Percentiles rank a stretch among this genome's conserved stretches.
Evolutionary conservation across 2,113 vertebrate genomes (phyloP).

Genomic region (Monopterus albus): DNA sequence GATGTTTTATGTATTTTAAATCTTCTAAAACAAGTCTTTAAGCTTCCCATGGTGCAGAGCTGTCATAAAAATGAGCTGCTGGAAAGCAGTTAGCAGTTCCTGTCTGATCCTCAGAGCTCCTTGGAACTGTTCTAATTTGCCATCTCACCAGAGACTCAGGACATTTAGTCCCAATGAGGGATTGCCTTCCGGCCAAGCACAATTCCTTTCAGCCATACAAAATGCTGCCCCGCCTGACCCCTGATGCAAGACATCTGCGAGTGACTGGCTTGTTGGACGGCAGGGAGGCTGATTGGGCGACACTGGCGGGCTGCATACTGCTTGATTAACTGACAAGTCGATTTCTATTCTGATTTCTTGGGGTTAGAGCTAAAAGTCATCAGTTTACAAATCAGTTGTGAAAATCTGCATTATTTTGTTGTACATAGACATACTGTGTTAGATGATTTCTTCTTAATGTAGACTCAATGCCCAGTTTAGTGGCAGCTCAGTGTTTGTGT

Average conservation of each 20-base stretch:
- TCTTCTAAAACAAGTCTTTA: conserved; percentile 6
- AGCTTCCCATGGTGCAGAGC: conserved; percentile 8
- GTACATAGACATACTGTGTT: too few relatives aligned
- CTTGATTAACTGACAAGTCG: not conserved
- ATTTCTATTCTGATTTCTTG: not conserved
- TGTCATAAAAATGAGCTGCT: not conserved
- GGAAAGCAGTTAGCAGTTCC: conserved; percentile 34
- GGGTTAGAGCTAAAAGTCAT: too few relatives aligned
- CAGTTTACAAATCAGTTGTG: too few relatives aligned
- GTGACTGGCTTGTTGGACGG: conserved; percentile 6
- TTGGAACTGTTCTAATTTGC: conserved; percentile 56
- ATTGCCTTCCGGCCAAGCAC: conserved; percentile 71
- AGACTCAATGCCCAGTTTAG: too few relatives aligned
- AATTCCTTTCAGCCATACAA: conserved; percentile 47
- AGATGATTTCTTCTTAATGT: too few relatives aligned
- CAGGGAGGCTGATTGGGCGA: not conserved
- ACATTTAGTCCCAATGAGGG: conserved; percentile 76
- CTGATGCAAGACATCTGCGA: conserved; percentile 6
- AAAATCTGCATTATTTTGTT: too few relatives aligned
- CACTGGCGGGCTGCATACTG: not conserved
- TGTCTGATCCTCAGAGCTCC: conserved; percentile 22
- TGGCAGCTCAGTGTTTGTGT: too few relatives aligned
- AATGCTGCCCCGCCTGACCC: conserved; percentile 31
- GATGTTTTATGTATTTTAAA: conserved; percentile 7
- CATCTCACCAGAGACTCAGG: conserved; percentile 59